Conservation (phyloP, 2,888 invertebrate species). For the Gryllus longicercus region DNA sequence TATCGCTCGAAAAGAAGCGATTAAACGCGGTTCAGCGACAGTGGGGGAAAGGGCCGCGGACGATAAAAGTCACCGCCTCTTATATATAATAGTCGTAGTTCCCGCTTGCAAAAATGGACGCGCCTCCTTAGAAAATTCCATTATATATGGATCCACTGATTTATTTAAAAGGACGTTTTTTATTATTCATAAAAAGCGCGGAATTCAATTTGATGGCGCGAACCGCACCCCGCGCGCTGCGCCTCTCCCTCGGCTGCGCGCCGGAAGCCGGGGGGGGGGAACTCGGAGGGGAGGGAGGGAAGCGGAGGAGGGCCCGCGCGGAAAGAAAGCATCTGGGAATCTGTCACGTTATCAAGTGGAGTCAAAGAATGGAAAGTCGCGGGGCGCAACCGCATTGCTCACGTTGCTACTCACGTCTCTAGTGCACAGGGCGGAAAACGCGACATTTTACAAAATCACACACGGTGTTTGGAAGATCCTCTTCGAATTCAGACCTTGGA, state of each 20-base stretch:
- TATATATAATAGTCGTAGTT: background rate
- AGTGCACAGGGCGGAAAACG: too few relatives aligned
- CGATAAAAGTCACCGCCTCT: background rate
- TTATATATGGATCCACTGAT: conserved; percentile 1
- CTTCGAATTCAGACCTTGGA: too few relatives aligned
- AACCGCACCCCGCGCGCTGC: background rate
- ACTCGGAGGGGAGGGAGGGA: background rate
- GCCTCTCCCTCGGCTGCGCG: background rate
- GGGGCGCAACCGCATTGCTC: too few relatives aligned
- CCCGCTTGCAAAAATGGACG: background rate
- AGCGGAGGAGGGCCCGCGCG: background rate
- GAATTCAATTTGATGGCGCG: conserved; percentile 2
- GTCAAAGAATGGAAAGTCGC: too few relatives aligned
- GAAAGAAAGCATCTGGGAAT: background rate
- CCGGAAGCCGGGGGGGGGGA: background rate
- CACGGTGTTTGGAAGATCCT: too few relatives aligned
- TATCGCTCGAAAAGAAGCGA: background rate
- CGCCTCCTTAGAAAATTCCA: background rate
- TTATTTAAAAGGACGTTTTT: conserved; percentile 3
- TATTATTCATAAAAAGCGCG: background rate
- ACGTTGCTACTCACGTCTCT: too few relatives aligned
- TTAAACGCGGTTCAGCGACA: background rate
- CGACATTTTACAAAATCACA: too few relatives aligned
- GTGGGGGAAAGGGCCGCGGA: background rate
- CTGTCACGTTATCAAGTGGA: background rate